These are phyloP conservation scores for Hypomecis punctinalis DNA, from an alignment of 2,888 invertebrate genomes.

Conservation along the genomic window DNA sequence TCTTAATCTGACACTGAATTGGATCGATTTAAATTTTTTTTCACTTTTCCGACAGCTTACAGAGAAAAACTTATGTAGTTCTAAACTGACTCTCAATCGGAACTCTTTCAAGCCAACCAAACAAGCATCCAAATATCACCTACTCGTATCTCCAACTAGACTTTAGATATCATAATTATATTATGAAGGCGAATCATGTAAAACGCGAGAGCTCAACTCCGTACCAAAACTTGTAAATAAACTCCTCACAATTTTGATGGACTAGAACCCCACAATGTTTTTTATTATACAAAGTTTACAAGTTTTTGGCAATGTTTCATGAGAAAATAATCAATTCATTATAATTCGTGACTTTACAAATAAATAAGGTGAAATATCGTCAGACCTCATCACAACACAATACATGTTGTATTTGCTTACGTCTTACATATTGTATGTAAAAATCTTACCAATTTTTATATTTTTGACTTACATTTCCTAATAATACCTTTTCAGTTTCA, in stretches of 20 bases:
- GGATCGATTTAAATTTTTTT: too few relatives aligned
- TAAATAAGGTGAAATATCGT: constrained; percentile 45
- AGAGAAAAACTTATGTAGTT: too few relatives aligned
- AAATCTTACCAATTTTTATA: background rate
- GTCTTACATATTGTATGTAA: constrained; percentile 3
- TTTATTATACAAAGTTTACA: constrained; percentile 58
- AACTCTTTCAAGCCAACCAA: too few relatives aligned
- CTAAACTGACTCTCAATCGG: too few relatives aligned
- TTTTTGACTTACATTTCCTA: constrained; percentile 43
- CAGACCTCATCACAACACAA: constrained; percentile 41
- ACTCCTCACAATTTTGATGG: constrained; percentile 75
- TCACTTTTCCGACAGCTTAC: too few relatives aligned
- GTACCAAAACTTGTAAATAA: constrained; percentile 49
- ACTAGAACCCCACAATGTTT: constrained; percentile 80
- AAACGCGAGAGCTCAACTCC: too few relatives aligned
- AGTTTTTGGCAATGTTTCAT: constrained; percentile 66
- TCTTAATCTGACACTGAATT: too few relatives aligned
- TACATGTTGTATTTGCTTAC: constrained; percentile 8
- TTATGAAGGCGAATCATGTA: too few relatives aligned
- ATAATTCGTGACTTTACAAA: constrained; percentile 49
- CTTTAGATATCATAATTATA: too few relatives aligned
- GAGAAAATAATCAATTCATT: constrained; percentile 46
- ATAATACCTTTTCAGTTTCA: constrained; percentile 51
- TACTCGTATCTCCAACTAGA: too few relatives aligned
- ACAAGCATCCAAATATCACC: too few relatives aligned